Conservation (phyloP, 2,113 vertebrate genomes). For the Variabilichromis moorii region DNA sequence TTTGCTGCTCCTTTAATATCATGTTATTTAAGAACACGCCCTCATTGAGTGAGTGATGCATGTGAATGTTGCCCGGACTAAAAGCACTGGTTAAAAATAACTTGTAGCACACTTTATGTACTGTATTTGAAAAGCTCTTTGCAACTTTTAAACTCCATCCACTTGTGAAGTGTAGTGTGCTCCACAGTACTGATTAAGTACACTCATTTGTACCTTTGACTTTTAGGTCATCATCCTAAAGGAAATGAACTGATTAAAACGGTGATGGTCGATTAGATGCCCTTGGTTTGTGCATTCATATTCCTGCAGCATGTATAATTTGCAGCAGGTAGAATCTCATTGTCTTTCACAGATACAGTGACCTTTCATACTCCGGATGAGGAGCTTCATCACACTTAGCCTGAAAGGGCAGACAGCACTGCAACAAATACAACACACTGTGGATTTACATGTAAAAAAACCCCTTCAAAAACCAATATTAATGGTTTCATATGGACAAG, state of each 20-base stretch:
- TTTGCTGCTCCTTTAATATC: background rate
- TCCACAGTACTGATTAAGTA: background rate
- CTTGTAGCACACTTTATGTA: background rate
- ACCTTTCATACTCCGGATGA: constrained; percentile 68
- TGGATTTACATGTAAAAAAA: background rate
- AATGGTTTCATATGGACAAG: background rate
- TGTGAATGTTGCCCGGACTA: background rate
- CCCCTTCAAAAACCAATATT: rapidly evolving
- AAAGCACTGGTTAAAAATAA: background rate
- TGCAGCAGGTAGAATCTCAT: constrained; percentile 25
- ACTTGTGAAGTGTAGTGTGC: background rate
- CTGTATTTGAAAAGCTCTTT: background rate
- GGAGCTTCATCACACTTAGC: constrained; percentile 54
- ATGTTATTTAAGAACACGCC: background rate
- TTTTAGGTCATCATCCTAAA: background rate
- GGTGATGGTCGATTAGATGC: background rate
- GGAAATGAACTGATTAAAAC: background rate
- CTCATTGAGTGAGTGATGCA: background rate
- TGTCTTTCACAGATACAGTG: constrained; percentile 52
- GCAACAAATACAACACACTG: background rate
- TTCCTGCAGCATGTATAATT: background rate
- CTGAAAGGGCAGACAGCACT: constrained; percentile 30
- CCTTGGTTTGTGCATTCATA: background rate
- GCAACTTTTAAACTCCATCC: background rate
- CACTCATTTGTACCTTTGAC: background rate